These are phyloP conservation scores for Scaptomyza reducta DNA, from an alignment of 2,888 invertebrate species.

Conservation along the genomic window DNA sequence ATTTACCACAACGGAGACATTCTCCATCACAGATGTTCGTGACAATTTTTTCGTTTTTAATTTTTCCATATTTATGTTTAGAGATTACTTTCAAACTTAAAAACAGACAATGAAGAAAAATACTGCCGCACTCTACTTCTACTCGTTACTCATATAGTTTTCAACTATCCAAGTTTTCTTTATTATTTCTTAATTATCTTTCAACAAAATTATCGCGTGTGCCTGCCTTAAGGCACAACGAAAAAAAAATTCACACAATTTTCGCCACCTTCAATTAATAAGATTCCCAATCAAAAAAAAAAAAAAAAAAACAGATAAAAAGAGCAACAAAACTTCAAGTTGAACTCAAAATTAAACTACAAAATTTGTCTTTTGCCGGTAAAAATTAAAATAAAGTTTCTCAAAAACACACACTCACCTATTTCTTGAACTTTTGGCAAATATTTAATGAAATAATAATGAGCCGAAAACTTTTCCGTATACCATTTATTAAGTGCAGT, in stretches of 20 bases:
- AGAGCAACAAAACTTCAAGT: constrained; percentile 19
- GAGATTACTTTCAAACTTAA: constrained; percentile 46
- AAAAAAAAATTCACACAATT: constrained; percentile 38
- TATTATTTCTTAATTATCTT: constrained; percentile 65
- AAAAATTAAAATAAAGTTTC: constrained; percentile 23
- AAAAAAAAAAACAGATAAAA: constrained; percentile 18
- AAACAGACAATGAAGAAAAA: constrained; percentile 31
- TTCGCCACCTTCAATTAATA: constrained; percentile 29
- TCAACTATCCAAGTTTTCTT: constrained; percentile 65
- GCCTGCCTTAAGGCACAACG: constrained; percentile 13
- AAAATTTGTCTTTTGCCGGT: constrained; percentile 17
- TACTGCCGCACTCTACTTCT: constrained; percentile 36
- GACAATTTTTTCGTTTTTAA: constrained; percentile 87
- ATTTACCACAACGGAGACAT: constrained; percentile 99
- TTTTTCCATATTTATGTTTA: constrained; percentile 78
- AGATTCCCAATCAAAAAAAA: constrained; percentile 34
- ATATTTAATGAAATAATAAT: constrained; percentile 66
- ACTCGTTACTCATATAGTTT: constrained; percentile 56
- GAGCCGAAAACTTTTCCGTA: constrained; percentile 56
- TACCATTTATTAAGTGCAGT: constrained; percentile 43
- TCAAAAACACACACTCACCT: constrained; percentile 9
- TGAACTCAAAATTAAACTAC: constrained; percentile 28
- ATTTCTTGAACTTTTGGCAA: constrained; percentile 40
- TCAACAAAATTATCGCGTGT: constrained; percentile 36
- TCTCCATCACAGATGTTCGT: constrained; percentile 99